Evolutionary conservation across 1,140 invertebrate species (phyloP).

Genomic region (Lasaia peninsularis): DNA sequence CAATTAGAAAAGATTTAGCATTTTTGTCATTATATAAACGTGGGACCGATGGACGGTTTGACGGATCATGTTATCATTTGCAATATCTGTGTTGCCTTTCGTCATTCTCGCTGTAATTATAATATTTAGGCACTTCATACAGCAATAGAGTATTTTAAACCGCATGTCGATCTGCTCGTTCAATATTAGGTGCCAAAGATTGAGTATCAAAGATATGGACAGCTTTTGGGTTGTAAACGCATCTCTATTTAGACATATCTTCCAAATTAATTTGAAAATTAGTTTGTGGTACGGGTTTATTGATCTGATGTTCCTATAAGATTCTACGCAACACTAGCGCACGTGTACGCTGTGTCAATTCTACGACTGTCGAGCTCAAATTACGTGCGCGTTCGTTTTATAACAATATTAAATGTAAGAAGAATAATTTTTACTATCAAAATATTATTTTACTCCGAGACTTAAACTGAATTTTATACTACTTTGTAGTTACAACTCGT

Average conservation of each 20-base stretch:
- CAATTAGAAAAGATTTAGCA: conserved; percentile 63
- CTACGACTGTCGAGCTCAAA: conserved; percentile 72
- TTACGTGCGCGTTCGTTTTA: conserved; percentile 56
- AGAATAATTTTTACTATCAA: conserved; percentile 46
- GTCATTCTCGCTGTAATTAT: conserved; percentile 9
- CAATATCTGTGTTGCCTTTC: conserved; percentile 36
- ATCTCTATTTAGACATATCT: conserved; percentile 62
- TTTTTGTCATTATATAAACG: conserved; percentile 51
- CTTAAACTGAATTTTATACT: conserved; percentile 21
- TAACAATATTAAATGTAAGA: conserved; percentile 47
- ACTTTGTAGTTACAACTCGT: conserved; percentile 38
- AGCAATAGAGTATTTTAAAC: conserved; percentile 30
- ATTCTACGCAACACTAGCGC: conserved; percentile 56
- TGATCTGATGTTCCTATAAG: conserved; percentile 74
- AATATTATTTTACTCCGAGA: conserved; percentile 54
- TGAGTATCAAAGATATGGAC: conserved; percentile 69
- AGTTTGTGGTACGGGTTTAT: conserved; percentile 70
- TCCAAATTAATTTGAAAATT: conserved; percentile 67
- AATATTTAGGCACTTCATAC: conserved; percentile 7
- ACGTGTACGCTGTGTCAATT: conserved; percentile 57
- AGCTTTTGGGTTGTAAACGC: conserved; percentile 54
- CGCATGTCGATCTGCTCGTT: conserved; percentile 37
- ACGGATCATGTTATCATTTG: conserved; percentile 40
- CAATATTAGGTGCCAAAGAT: conserved; percentile 73
- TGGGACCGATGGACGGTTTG: conserved; percentile 48